These are phyloP conservation scores for Malacosoma neustria DNA, from an alignment of 2,888 invertebrate genomes.

Conservation along the genomic window DNA sequence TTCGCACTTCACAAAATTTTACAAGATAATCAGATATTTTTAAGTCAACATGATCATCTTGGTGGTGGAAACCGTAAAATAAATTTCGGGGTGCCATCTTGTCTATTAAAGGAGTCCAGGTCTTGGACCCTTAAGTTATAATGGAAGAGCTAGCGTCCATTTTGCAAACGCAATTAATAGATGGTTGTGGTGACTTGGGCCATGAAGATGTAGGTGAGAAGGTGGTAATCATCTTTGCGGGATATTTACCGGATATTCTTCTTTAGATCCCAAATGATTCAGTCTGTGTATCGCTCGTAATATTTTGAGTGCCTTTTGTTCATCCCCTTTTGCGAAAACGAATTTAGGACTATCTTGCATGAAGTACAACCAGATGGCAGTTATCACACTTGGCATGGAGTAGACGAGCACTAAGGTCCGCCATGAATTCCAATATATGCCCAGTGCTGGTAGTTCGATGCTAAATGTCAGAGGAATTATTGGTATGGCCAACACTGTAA, in stretches of 20 bases:
- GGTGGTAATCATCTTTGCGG: too few relatives aligned
- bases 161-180: too few relatives aligned
- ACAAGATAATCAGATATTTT: too few relatives aligned
- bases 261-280: conserved; percentile 27
- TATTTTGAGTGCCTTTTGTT: conserved; percentile 66
- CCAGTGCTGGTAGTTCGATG: conserved; percentile 40
- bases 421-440: conserved; percentile 81
- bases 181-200: too few relatives aligned
- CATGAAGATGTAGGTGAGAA: too few relatives aligned
- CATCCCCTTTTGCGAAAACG: conserved; percentile 73
- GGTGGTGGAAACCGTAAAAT: too few relatives aligned
- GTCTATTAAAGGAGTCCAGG: too few relatives aligned
- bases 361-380: conserved; percentile 67
- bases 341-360: conserved; percentile 88
- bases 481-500: conserved; percentile 76
- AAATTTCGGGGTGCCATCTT: too few relatives aligned
- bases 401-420: conserved; percentile 80
- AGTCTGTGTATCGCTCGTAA: conserved; percentile 37
- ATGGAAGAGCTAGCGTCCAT: too few relatives aligned
- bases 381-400: conserved; percentile 76
- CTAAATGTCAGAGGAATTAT: conserved; percentile 74
- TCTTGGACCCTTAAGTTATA: too few relatives aligned
- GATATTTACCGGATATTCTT: conserved; percentile 36
- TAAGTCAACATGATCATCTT: too few relatives aligned
- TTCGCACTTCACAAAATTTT: too few relatives aligned